Conservation (phyloP, 2,113 vertebrate species). For the Bubo scandiacus region DNA sequence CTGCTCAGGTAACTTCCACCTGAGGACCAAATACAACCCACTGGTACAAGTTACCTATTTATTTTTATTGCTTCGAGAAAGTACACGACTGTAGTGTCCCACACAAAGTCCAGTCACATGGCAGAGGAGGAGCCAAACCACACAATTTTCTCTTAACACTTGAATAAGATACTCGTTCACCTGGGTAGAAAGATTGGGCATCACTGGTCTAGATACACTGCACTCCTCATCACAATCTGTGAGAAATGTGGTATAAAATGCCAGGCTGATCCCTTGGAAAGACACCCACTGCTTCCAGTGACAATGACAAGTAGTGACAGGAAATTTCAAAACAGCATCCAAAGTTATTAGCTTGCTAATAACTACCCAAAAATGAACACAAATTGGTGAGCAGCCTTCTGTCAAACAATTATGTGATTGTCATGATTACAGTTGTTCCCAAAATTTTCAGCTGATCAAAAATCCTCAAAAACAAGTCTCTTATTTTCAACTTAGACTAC, state of each 20-base stretch:
- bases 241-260: background rate
- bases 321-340: slow-evolving; percentile 1
- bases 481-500: background rate
- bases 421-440: background rate
- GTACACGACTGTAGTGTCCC: background rate
- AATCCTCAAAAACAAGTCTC: background rate
- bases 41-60: background rate
- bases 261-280: background rate
- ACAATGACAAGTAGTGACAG: background rate
- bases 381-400: background rate
- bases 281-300: background rate
- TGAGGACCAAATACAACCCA: background rate
- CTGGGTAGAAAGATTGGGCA: background rate
- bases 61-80: background rate
- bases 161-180: background rate
- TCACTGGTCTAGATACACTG: background rate
- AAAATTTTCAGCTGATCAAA: background rate
- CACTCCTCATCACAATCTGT: background rate
- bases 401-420: background rate
- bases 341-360: background rate
- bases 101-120: background rate
- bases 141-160: background rate
- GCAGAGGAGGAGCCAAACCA: background rate
- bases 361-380: background rate
- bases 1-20: background rate